phyloP scores from a whole-genome alignment of 1,140 invertebrate species.

The Brachionus manjavacas region DNA sequence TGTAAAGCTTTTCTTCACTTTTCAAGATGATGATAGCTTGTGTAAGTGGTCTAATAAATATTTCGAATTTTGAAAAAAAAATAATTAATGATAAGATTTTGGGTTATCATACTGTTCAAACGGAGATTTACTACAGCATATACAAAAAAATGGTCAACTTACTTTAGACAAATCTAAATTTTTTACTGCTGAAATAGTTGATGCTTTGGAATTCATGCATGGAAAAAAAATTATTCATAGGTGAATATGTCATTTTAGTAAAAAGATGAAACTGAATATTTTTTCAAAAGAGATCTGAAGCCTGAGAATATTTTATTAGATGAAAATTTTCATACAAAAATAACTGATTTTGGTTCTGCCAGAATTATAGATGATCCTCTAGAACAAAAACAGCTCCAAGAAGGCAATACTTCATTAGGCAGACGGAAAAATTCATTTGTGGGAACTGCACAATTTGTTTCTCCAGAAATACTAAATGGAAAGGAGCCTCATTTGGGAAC shows the following conservation, averaged over 20 bases:
- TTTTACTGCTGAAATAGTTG: conserved; percentile 85
- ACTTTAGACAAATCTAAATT: conserved; percentile 80
- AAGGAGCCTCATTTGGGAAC: conserved; percentile 68
- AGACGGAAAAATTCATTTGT: conserved; percentile 75
- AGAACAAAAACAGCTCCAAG: conserved; percentile 23
- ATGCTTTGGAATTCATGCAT: conserved; percentile 86
- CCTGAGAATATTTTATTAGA: conserved; percentile 68
- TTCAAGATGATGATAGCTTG: conserved; percentile 84
- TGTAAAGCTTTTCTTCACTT: conserved; percentile 87
- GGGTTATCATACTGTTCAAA: conserved; percentile 89
- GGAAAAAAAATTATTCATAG: conserved; percentile 83
- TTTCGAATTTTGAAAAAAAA: conserved; percentile 43
- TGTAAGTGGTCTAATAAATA: conserved; percentile 60
- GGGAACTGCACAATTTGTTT: conserved; percentile 97
- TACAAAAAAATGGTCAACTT: conserved; percentile 84
- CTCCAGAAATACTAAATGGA: conserved; percentile 83
- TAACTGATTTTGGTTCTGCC: conserved; percentile 94
- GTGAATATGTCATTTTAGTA: conserved; percentile 47
- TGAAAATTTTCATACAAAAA: conserved; percentile 89
- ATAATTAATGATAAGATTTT: conserved; percentile 66
- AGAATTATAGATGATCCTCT: conserved; percentile 68
- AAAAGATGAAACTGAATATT: neutral
- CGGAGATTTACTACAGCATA: conserved; percentile 83
- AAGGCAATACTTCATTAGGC: neutral
- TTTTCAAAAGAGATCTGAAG: conserved; percentile 58